phyloP scores from a whole-genome alignment of 2,113 vertebrate species.

The Sarotherodon lohbergeri region DNA sequence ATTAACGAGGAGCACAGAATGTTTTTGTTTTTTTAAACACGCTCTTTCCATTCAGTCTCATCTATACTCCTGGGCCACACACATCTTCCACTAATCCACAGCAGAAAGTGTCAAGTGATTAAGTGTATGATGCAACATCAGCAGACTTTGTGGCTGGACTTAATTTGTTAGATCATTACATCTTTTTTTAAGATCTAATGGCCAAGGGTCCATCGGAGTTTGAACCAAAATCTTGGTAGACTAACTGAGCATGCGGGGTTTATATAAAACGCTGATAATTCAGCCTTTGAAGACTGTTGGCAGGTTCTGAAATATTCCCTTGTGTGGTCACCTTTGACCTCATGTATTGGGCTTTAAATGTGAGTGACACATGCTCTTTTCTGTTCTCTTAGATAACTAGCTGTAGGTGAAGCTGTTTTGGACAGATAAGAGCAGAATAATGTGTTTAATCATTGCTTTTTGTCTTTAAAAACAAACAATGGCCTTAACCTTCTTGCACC shows the following conservation, averaged over 20 bases:
- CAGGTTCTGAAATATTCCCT: background rate
- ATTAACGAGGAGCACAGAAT: background rate
- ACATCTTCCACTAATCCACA: background rate
- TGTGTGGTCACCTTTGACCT: background rate
- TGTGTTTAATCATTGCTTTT: background rate
- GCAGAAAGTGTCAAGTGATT: background rate
- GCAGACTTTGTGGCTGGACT: background rate
- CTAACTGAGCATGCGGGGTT: fast-evolving
- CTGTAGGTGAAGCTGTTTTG: background rate
- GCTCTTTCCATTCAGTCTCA: background rate
- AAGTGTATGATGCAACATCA: background rate
- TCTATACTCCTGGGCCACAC: background rate
- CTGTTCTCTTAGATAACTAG: background rate
- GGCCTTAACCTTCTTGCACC: background rate
- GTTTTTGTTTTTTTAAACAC: fast-evolving
- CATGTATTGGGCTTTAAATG: fast-evolving
- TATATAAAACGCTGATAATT: background rate
- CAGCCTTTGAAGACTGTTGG: background rate
- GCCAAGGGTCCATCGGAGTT: fast-evolving
- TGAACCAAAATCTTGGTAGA: fast-evolving
- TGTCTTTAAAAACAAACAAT: background rate
- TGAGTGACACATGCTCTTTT: fast-evolving
- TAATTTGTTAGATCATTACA: background rate
- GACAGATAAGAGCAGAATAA: background rate
- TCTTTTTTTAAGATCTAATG: background rate